A percentile compares a stretch with the other conserved stretches of the same genome.
Evolutionary conservation across 2,888 invertebrate species (phyloP).

Genomic region (Bombyx huttoni): DNA sequence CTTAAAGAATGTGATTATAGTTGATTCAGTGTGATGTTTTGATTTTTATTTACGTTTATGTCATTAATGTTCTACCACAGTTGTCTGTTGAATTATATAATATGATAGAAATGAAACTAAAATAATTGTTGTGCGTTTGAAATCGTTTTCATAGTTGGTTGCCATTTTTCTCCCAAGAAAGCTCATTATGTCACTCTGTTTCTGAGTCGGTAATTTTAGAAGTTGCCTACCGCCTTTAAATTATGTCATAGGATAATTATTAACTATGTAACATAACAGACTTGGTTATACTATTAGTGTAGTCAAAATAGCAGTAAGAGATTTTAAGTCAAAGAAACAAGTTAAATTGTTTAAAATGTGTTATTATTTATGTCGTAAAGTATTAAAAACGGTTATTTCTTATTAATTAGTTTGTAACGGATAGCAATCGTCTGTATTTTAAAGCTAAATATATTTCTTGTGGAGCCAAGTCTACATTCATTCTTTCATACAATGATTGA

Average conservation of each 20-base stretch:
- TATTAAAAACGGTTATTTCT: slow-evolving; percentile 73
- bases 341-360: slow-evolving; percentile 73
- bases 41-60: too few species aligned
- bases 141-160: slow-evolving; percentile 13
- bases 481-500: neutral
- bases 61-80: too few species aligned
- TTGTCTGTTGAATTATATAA: too few species aligned
- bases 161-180: slow-evolving; percentile 11
- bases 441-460: slow-evolving; percentile 16
- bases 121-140: neutral
- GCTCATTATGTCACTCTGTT: slow-evolving; percentile 46
- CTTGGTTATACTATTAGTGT: slow-evolving; percentile 71
- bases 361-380: slow-evolving; percentile 74
- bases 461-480: neutral
- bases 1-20: too few species aligned
- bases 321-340: slow-evolving; percentile 72
- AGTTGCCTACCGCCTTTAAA: slow-evolving; percentile 72
- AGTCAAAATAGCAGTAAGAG: slow-evolving; percentile 66
- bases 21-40: too few species aligned
- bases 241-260: slow-evolving; percentile 63
- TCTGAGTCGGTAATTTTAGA: slow-evolving; percentile 61
- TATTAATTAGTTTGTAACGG: slow-evolving; percentile 72
- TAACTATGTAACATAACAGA: slow-evolving; percentile 63
- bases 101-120: neutral
- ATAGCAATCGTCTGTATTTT: slow-evolving; percentile 59